Percentiles rank a stretch among this genome's conserved stretches.
Conservation (phyloP, 92 coral and sea anemone species). For the Anthopleura xanthogrammica region DNA sequence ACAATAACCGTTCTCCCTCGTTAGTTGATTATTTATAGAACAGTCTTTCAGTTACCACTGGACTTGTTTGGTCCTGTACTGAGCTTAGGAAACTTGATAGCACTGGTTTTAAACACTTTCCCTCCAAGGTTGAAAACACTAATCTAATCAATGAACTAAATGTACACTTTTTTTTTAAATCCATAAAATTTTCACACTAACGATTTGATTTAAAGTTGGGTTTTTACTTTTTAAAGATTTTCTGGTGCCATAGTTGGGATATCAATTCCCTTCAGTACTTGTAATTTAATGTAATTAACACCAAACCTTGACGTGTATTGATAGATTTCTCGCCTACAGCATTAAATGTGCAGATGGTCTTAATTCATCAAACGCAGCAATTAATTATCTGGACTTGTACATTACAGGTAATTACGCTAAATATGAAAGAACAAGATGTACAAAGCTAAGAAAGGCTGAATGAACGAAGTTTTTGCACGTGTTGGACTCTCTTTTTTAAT, state of each 20-base stretch:
- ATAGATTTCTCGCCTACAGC: constrained; percentile 1
- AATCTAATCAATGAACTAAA: not conserved
- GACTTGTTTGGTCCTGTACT: constrained; percentile 2
- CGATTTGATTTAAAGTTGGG: not conserved
- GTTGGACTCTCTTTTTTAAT: not conserved
- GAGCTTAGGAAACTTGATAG: not conserved
- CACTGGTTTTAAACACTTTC: not conserved
- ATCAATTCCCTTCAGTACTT: not conserved
- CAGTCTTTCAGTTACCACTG: not conserved
- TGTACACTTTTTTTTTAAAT: no score
- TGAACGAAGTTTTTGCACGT: not conserved
- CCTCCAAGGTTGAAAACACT: not conserved
- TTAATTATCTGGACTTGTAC: constrained; percentile 4
- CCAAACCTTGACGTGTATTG: not conserved
- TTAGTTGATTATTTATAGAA: not conserved
- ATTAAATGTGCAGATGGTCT: not conserved
- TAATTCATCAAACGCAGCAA: not conserved
- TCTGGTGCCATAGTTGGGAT: not conserved
- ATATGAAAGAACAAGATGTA: not conserved
- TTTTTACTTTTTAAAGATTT: not conserved
- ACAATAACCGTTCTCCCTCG: not conserved
- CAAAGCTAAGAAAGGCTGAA: not conserved
- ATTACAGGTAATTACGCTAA: not conserved
- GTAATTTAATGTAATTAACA: not conserved
- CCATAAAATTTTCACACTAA: not conserved